Conservation (phyloP, 2,113 vertebrate genomes). For the Rostratula benghalensis region DNA sequence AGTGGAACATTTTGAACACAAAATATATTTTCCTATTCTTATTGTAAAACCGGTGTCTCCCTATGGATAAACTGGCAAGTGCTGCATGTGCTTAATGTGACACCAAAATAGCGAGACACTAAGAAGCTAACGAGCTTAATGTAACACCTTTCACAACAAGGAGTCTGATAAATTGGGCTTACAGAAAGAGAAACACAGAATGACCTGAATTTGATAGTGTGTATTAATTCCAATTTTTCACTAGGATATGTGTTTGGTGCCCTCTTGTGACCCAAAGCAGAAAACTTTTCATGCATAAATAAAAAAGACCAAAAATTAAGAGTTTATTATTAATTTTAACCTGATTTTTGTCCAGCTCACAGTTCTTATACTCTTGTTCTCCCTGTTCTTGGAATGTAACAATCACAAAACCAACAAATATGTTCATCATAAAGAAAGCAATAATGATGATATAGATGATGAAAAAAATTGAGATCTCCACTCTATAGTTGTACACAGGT, state of each 20-base stretch:
- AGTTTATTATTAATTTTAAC: conserved; percentile 74
- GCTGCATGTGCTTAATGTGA: neutral
- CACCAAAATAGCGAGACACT: neutral
- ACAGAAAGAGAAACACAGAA: neutral
- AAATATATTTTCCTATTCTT: neutral
- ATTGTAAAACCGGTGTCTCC: neutral
- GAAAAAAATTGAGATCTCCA: conserved; percentile 99
- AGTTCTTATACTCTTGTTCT: conserved; percentile 99
- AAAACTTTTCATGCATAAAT: neutral
- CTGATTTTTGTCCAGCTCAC: conserved; percentile 99
- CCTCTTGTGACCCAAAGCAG: conserved; percentile 54
- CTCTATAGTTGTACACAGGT: conserved; percentile 95
- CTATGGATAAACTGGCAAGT: neutral
- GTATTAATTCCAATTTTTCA: neutral
- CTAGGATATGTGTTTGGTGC: neutral
- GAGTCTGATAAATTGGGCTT: neutral
- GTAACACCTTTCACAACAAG: neutral
- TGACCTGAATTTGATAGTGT: neutral
- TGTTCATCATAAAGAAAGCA: conserved; percentile 99
- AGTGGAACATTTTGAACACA: neutral
- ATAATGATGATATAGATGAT: conserved; percentile 99
- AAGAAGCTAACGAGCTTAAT: neutral
- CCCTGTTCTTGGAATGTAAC: conserved; percentile 99
- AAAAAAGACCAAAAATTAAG: neutral
- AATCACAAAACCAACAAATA: conserved; percentile 99